Evolutionary conservation across 2,113 vertebrate genomes (phyloP).

Genomic region (Solea senegalensis): DNA sequence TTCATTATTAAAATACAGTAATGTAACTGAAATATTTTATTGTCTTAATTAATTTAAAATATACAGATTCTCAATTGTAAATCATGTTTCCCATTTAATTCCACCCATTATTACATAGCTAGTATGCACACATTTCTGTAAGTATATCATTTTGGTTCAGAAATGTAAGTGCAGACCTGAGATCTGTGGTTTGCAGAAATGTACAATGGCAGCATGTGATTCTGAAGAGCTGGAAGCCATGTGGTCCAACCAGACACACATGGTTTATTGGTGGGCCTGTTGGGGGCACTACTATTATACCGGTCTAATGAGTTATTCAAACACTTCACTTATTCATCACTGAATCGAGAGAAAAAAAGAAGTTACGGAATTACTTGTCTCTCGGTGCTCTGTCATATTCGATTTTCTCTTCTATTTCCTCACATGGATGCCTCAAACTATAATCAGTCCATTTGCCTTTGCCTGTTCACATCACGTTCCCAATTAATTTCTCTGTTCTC

Average conservation of each 20-base stretch:
- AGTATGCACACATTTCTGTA: too few species aligned
- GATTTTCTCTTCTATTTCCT: conserved; percentile 8
- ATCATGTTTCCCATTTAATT: too few species aligned
- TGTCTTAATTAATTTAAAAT: too few species aligned
- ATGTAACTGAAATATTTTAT: too few species aligned
- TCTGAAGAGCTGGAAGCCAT: background rate
- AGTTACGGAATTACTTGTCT: conserved; percentile 2
- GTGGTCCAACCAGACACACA: conserved; percentile 17
- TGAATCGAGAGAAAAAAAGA: conserved; percentile 7
- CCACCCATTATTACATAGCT: too few species aligned
- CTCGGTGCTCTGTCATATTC: background rate
- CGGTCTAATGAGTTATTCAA: background rate
- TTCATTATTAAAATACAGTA: too few species aligned
- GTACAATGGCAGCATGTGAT: too few species aligned
- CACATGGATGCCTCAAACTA: background rate
- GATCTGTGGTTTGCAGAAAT: too few species aligned
- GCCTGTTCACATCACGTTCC: conserved; percentile 6
- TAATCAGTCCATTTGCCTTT: conserved; percentile 13
- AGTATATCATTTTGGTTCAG: too few species aligned
- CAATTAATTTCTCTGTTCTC: conserved; percentile 32
- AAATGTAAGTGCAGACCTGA: too few species aligned
- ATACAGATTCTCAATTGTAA: too few species aligned
- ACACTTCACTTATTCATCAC: background rate
- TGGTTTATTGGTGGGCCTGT: background rate
- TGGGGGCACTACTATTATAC: background rate